phyloP scores from a whole-genome alignment of 2,888 invertebrate genomes.

The Oscheius onirici region DNA sequence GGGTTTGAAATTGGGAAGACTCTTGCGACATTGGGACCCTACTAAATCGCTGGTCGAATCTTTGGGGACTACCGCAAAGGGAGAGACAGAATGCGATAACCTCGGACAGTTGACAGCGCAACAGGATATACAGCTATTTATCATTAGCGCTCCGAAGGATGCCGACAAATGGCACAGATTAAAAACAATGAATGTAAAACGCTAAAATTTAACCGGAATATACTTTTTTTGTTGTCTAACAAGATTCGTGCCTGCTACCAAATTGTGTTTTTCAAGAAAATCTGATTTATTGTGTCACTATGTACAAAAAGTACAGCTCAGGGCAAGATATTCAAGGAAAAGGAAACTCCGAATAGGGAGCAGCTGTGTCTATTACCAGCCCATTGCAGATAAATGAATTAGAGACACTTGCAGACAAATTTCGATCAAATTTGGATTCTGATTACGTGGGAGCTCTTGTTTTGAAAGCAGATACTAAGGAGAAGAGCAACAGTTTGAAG shows the following conservation, averaged over 20 bases:
- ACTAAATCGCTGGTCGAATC: conserved; percentile 10
- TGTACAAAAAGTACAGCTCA: not conserved
- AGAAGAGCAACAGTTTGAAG: not conserved
- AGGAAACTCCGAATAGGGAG: conserved; percentile 10
- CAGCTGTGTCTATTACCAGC: conserved; percentile 31
- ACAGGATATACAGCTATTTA: conserved; percentile 13
- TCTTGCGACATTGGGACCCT: not conserved
- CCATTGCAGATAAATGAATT: conserved; percentile 28
- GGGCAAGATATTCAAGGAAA: not conserved
- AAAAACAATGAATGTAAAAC: no score
- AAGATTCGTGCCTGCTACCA: no score
- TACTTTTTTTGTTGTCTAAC: no score
- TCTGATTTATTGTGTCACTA: no score
- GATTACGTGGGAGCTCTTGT: not conserved
- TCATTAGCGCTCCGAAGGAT: not conserved
- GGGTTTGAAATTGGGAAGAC: not conserved
- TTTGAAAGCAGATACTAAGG: not conserved
- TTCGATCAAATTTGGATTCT: not conserved
- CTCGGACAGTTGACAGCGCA: conserved; percentile 1
- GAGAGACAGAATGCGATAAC: not conserved
- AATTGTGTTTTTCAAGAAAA: no score
- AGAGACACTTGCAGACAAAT: conserved; percentile 8
- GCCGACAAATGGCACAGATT: no score
- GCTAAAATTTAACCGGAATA: no score
- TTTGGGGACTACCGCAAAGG: conserved; percentile 3